phyloP scores from a whole-genome alignment of 2,113 vertebrate species.

The Epinephelus lanceolatus region DNA sequence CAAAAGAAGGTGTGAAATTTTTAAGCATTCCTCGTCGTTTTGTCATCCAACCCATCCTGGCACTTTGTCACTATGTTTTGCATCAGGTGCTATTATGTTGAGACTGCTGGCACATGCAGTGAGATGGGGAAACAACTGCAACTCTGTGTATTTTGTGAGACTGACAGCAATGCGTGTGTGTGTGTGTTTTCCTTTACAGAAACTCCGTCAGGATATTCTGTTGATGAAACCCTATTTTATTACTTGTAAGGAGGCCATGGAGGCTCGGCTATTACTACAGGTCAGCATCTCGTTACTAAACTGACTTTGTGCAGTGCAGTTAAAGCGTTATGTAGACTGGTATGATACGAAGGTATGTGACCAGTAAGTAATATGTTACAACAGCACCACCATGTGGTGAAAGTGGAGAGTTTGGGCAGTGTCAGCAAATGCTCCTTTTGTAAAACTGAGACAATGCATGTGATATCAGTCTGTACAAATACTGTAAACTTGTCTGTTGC shows the following conservation, averaged over 20 bases:
- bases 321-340: neutral
- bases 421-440: neutral
- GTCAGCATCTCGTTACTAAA: constrained; percentile 73
- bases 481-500: neutral
- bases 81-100: neutral
- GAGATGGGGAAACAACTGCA: neutral
- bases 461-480: neutral
- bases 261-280: constrained; percentile 93
- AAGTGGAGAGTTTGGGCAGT: neutral
- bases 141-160: neutral
- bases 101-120: neutral
- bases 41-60: no score
- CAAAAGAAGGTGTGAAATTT: no score
- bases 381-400: constrained; percentile 59
- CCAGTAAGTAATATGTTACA: neutral
- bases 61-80: neutral
- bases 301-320: neutral
- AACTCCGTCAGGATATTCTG: constrained; percentile 97
- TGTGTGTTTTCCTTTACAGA: constrained; percentile 81
- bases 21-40: neutral
- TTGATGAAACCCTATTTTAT: constrained; percentile 99
- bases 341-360: neutral
- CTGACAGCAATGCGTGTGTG: neutral
- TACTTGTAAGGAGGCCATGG: constrained; percentile 98
- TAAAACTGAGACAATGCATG: neutral